A percentile compares a stretch with the other conserved stretches of the same genome.
phyloP scores from a whole-genome alignment of 2,797 vertebrate species.

The Staurois parvus region DNA sequence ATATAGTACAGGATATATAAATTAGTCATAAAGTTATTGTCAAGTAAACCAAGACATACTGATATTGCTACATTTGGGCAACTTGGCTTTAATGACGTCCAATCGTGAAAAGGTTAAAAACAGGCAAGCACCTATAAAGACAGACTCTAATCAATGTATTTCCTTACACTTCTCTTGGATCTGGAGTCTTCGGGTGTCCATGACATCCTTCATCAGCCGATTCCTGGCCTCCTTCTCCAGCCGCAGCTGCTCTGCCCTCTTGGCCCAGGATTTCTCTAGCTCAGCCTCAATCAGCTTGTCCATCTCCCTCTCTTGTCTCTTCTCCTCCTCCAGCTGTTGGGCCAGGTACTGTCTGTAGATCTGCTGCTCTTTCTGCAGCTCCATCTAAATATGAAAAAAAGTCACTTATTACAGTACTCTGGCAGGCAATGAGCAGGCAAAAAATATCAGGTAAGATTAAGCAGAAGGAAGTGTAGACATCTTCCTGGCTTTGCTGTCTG shows the following conservation, averaged over 20 bases:
- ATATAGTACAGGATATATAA: no score
- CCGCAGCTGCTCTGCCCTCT: slow-evolving; percentile 71
- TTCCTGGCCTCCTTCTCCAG: slow-evolving; percentile 76
- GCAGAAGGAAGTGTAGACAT: no score
- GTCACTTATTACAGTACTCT: background rate
- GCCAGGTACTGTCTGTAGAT: slow-evolving; percentile 80
- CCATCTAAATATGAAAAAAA: slow-evolving; percentile 71
- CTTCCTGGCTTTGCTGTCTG: no score
- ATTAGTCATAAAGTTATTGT: no score
- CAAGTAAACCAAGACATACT: no score
- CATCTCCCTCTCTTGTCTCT: slow-evolving; percentile 74
- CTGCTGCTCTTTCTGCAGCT: slow-evolving; percentile 78
- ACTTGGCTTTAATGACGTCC: no score
- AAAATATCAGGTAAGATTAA: no score
- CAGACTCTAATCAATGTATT: no score
- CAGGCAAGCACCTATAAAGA: no score
- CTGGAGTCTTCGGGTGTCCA: slow-evolving; percentile 80
- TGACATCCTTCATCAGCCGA: slow-evolving; percentile 81
- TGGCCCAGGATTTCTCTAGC: slow-evolving; percentile 71
- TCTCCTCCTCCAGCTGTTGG: slow-evolving; percentile 76
- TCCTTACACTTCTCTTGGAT: slow-evolving; percentile 85
- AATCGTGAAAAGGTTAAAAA: no score
- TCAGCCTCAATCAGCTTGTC: slow-evolving; percentile 79
- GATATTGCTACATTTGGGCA: no score
- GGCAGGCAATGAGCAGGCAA: no score